phyloP scores from a whole-genome alignment of 1,140 invertebrate genomes.

The Eueides isabella region DNA sequence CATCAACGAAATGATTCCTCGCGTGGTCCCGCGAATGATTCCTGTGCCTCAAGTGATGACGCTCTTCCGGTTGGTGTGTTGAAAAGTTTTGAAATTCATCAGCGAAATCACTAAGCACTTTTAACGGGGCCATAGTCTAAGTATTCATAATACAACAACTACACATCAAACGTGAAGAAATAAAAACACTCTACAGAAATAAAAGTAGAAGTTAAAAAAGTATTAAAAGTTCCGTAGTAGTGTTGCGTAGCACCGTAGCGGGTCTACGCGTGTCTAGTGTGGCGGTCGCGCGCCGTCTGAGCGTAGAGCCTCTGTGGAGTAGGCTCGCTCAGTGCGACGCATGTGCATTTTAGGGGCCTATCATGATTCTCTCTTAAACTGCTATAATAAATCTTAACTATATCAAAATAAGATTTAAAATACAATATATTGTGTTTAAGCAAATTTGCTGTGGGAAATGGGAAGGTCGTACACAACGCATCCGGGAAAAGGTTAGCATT shows the following conservation, averaged over 20 bases:
- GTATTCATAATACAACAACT: slow-evolving; percentile 24
- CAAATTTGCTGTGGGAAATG: slow-evolving; percentile 45
- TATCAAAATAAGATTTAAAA: slow-evolving; percentile 34
- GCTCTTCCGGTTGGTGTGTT: slow-evolving; percentile 53
- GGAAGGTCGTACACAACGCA: slow-evolving; percentile 52
- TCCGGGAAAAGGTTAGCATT: slow-evolving; percentile 62
- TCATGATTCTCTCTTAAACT: slow-evolving; percentile 34
- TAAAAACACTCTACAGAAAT: slow-evolving; percentile 50
- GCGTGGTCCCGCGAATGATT: slow-evolving; percentile 67
- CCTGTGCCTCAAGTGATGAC: slow-evolving; percentile 62
- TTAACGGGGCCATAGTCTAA: slow-evolving; percentile 65
- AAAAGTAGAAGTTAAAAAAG: slow-evolving; percentile 54
- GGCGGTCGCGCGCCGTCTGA: slow-evolving; percentile 72
- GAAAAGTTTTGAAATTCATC: slow-evolving; percentile 69
- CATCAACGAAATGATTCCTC: slow-evolving; percentile 73
- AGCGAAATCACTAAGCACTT: slow-evolving; percentile 63
- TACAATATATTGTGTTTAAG: slow-evolving; percentile 36
- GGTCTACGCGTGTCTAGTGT: slow-evolving; percentile 55
- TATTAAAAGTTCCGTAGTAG: slow-evolving; percentile 72
- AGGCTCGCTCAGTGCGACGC: slow-evolving; percentile 59
- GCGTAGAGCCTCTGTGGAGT: slow-evolving; percentile 60
- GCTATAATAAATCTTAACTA: slow-evolving; percentile 40
- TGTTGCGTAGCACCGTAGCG: slow-evolving; percentile 50
- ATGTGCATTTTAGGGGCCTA: slow-evolving; percentile 66
- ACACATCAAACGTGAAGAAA: slow-evolving; percentile 54